Percentiles rank a stretch among this genome's conserved stretches.
Evolutionary conservation across 2,888 invertebrate species (phyloP).

Genomic region (Trichopria drosophilae): DNA sequence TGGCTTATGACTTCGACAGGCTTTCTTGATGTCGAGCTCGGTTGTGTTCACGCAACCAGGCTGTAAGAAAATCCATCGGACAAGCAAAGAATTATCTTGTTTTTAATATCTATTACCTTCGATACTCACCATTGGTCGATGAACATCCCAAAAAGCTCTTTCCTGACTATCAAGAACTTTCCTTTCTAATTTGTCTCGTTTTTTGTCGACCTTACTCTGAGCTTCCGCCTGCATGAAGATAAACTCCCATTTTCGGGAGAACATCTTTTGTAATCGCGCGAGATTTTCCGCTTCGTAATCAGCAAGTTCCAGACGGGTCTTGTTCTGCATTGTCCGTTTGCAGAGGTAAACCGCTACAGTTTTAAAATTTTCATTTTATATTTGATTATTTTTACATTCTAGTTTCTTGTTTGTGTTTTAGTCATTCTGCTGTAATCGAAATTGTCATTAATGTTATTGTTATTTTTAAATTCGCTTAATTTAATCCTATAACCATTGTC

Average conservation of each 20-base stretch:
- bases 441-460: too few species aligned
- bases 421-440: too few species aligned
- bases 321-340: conserved; percentile 99
- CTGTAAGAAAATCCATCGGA: conserved; percentile 59
- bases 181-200: conserved; percentile 94
- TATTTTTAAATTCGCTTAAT: too few species aligned
- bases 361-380: too few species aligned
- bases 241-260: conserved; percentile 99
- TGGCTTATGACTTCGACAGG: conserved; percentile 64
- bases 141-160: conserved; percentile 99
- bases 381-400: too few species aligned
- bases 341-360: conserved; percentile 95
- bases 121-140: conserved; percentile 86
- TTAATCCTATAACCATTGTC: too few species aligned
- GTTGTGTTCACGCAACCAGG: conserved; percentile 99
- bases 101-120: background rate
- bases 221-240: conserved; percentile 98
- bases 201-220: conserved; percentile 95
- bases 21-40: conserved; percentile 96
- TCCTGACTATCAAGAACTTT: conserved; percentile 99
- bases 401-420: too few species aligned
- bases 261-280: conserved; percentile 97
- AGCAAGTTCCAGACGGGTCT: conserved; percentile 93
- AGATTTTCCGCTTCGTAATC: conserved; percentile 99
- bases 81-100: background rate